Evolutionary conservation across 2,888 invertebrate species (phyloP), one percentile per base, ranked within the genome.

Genomic region (Furcula furcula): DNA sequence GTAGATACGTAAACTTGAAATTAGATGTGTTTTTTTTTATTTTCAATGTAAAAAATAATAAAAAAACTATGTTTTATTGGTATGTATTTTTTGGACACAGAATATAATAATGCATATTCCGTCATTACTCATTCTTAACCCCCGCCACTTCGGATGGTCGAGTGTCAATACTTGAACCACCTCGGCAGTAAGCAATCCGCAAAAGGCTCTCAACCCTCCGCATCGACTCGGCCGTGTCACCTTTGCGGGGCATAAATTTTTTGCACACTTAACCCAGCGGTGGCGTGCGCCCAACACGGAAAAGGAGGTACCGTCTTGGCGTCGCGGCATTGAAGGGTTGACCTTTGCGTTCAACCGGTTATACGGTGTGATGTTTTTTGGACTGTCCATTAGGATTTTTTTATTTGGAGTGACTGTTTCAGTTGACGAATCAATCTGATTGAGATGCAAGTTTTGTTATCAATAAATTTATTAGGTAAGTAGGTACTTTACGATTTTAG

Each of bases 231-330:
- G 39, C 33, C 36, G 55, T 55, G 70, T 61, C 75, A 78, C 79
- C 80, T 79, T 69, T 41, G 61, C 55, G 59, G 43, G 51, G 55
- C 72, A 82, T 76, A 80, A 57, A 77, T 85, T 86, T 87, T 86
- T 86, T 86, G 82, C 72, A 58, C 71, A 65, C 76, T 78, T 72
- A 76, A 71, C 78, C 71, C 77, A 56, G 42, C 51, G 44, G 36
- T 44, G 35, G 43, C 40, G 37, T 40, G 43, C 36, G 34, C 50
- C 41, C 60, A 67, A 88, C 87, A 88, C 76, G 85, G 76, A 88
- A 87, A 63, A 81, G 87, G 87, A 84, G 86, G 86, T 62, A 64
- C 82, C 76, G 66, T 78, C 82, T 82, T 79, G 61, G 63, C 53
- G 61, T 40, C 58, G 64, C 65, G 65, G 57, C 26, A 63, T 47